A percentile compares a stretch with the other conserved stretches of the same genome.
Evolutionary conservation across 2,797 vertebrate species (phyloP).

Genomic region (Gadopsis marmoratus): DNA sequence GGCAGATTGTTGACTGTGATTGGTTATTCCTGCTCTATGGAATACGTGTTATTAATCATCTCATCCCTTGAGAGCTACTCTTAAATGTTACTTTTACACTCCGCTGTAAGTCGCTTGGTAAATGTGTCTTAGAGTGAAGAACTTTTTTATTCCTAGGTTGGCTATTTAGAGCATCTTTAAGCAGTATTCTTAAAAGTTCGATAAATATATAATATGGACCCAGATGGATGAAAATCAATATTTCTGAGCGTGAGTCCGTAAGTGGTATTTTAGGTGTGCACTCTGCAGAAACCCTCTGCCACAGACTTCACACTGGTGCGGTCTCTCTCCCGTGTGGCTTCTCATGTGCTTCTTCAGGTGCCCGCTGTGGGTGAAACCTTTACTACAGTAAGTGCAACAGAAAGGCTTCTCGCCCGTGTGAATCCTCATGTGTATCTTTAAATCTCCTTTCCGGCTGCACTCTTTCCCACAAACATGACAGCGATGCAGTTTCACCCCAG

Average conservation of each 20-base stretch:
- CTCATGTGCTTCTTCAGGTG: constrained; percentile 77
- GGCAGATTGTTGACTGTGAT: not conserved
- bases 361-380: constrained; percentile 76
- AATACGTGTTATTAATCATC: not conserved
- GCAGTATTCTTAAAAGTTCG: too few relatives aligned
- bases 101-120: not conserved
- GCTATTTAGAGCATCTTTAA: not conserved
- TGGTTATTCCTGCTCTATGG: not conserved
- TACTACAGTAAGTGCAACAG: constrained; percentile 70
- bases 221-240: constrained; percentile 8
- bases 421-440: constrained; percentile 79
- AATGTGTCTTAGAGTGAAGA: not conserved
- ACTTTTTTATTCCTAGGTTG: not conserved
- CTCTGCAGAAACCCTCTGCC: constrained; percentile 72
- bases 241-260: constrained; percentile 63
- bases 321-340: constrained; percentile 75
- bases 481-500: constrained; percentile 71
- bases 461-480: constrained; percentile 74
- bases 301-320: constrained; percentile 67
- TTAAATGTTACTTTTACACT: not conserved
- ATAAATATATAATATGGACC: not conserved
- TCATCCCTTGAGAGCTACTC: not conserved
- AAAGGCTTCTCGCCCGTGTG: constrained; percentile 80
- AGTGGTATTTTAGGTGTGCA: constrained; percentile 71
- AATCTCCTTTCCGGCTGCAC: constrained; percentile 74